A percentile compares a stretch with the other conserved stretches of the same genome.
Evolutionary conservation across 1,140 invertebrate genomes (phyloP).

Genomic region (Varroa destructor): DNA sequence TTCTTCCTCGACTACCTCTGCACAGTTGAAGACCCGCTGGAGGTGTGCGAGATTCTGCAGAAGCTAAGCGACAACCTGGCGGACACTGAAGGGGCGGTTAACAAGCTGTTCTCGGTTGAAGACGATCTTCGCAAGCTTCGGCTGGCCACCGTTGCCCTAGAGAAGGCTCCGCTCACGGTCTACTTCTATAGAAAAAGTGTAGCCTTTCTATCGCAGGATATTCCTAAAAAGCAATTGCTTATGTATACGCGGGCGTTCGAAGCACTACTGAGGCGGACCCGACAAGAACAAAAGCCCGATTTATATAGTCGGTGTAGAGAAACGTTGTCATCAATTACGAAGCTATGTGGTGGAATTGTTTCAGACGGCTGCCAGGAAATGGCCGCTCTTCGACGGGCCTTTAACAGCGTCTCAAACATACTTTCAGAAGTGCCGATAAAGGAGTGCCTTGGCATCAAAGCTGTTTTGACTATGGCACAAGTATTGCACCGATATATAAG

Average conservation of each 20-base stretch:
- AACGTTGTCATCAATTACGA: not conserved
- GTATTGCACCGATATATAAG: constrained; percentile 10
- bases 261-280: not conserved
- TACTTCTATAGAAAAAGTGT: constrained; percentile 2
- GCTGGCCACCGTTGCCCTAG: constrained; percentile 8
- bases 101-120: not conserved
- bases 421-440: not conserved
- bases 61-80: constrained; percentile 24
- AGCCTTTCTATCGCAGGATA: not conserved
- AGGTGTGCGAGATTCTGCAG: constrained; percentile 22
- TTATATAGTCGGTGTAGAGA: not conserved
- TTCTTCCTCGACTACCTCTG: constrained; percentile 25
- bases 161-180: constrained; percentile 3
- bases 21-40: constrained; percentile 5
- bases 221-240: not conserved
- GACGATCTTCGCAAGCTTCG: constrained; percentile 7
- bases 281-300: not conserved
- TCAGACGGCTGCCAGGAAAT: not conserved
- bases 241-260: constrained; percentile 11
- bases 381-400: not conserved
- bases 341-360: not conserved
- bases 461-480: not conserved
- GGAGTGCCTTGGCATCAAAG: not conserved
- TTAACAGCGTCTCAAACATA: not conserved
- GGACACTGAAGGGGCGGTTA: constrained; percentile 3